Conservation (phyloP, 2,113 vertebrate genomes). For the Apaloderma vittatum region DNA sequence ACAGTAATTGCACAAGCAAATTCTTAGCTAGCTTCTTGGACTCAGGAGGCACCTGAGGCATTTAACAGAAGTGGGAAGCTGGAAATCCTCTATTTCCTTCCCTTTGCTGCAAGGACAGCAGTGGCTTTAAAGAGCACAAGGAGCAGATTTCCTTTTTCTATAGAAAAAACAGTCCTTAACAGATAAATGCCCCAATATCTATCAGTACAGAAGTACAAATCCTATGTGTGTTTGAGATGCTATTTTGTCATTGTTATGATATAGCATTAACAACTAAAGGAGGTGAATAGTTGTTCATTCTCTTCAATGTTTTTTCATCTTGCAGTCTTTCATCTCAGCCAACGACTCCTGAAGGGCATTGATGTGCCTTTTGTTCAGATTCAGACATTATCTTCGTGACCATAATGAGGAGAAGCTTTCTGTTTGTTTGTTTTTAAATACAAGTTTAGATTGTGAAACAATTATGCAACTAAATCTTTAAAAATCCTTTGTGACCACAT, state of each 20-base stretch:
- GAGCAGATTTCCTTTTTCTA: neutral
- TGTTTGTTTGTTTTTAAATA: slow-evolving; percentile 17
- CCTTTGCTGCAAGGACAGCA: neutral
- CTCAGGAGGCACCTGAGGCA: neutral
- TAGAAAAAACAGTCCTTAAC: neutral
- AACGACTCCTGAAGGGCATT: neutral
- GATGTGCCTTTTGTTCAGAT: neutral
- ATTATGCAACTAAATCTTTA: neutral
- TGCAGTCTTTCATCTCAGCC: neutral
- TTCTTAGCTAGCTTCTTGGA: neutral
- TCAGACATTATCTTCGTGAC: neutral
- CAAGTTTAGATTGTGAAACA: slow-evolving; percentile 35
- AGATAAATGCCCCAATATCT: neutral
- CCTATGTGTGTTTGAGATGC: neutral
- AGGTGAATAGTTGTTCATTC: neutral
- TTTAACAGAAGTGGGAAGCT: neutral
- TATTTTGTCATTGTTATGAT: neutral
- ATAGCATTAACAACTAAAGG: neutral
- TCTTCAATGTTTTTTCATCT: neutral
- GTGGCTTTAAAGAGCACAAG: neutral
- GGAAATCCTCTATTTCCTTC: neutral
- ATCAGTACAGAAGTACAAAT: neutral
- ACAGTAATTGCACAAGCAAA: neutral
- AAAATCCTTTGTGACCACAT: neutral
- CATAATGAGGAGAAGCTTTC: slow-evolving; percentile 18